Conservation (phyloP, 2,888 invertebrate genomes). For the Phymatocera aterrima region DNA sequence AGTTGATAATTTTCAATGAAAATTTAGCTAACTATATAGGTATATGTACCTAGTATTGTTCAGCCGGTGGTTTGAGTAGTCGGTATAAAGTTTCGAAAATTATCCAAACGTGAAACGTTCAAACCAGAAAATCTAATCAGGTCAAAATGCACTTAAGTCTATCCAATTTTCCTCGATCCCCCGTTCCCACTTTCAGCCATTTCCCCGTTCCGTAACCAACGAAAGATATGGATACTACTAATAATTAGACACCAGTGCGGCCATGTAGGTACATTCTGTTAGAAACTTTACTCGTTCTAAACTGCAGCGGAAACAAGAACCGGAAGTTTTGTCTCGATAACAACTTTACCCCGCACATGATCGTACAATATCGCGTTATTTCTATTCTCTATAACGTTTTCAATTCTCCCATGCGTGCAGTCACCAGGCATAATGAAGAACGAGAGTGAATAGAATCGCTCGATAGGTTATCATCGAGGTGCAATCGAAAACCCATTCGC, state of each 20-base stretch:
- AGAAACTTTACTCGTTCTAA: constrained; percentile 21
- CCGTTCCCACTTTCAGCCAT: neutral
- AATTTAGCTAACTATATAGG: constrained; percentile 15
- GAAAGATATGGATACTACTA: constrained; percentile 18
- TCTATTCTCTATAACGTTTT: no score
- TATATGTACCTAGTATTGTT: no score
- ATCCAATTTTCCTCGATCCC: neutral
- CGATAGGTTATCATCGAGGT: no score
- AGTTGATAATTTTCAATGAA: neutral
- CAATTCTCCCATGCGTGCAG: no score
- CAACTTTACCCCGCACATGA: no score
- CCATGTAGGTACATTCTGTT: constrained; percentile 4
- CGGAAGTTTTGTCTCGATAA: neutral
- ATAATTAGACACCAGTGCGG: constrained; percentile 9
- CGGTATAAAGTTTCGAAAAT: constrained; percentile 7
- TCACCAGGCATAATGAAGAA: no score
- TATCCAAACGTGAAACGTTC: neutral
- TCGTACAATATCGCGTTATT: no score
- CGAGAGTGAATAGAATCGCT: no score
- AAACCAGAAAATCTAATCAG: constrained; percentile 31
- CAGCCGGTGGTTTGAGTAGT: neutral
- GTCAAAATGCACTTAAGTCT: constrained; percentile 29
- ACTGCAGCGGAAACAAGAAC: neutral
- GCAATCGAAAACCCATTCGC: no score
- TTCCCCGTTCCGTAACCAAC: neutral